Evolutionary conservation across 1,140 invertebrate genomes (phyloP), one percentile per base, ranked within the genome.

Genomic region (Brachionus rubens): DNA sequence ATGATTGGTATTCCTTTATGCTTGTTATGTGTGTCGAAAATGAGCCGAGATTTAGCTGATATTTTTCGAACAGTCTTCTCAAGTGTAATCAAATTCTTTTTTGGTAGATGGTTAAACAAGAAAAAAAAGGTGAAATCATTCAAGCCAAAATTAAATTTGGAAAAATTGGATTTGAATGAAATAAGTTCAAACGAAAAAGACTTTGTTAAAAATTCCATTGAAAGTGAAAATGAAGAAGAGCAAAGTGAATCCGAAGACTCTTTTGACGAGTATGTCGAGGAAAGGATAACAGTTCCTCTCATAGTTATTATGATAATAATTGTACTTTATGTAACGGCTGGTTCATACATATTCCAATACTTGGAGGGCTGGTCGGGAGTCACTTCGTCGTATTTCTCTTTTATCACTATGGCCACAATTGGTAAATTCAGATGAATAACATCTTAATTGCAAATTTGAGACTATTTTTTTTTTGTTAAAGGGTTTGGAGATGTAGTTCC

Each of bases 1-100:
- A 54, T 75, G 48, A 75, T 75, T 40, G 72, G 50, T 28, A 75
- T 75, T 56, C 72, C 72, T 30, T 36, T 75, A 26, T 75, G 48
- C 26, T 40, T 75, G 7, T 7, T 75, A 24, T 75, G 72, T 14
- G 19, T 75, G 2, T 30, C 72, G 14, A 75, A 75, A 47, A 28
- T 75, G 24, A 75, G 72, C 47, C n/a, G 48, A 40, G 46, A 47
- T 30, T 43, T 75, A 16, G 72, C 41, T 19, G 50, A 75, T 47
- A 40, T 56, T 14, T 75, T 75, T 56, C 30, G 72, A 28, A 16
- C 40, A 19, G 3, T 56, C n/a, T 75, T 40, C 40, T 48, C 65
- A 16, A 33, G 33, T 33, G 3, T 65, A 10, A 43, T 41, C 10
- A 14, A 16, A 41, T 65, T 28, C 2, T 10, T 70, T 19, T 26